Evolutionary conservation across 1,140 invertebrate genomes (phyloP), one percentile per base, ranked within the genome.

Genomic region (Danaus plexippus): DNA sequence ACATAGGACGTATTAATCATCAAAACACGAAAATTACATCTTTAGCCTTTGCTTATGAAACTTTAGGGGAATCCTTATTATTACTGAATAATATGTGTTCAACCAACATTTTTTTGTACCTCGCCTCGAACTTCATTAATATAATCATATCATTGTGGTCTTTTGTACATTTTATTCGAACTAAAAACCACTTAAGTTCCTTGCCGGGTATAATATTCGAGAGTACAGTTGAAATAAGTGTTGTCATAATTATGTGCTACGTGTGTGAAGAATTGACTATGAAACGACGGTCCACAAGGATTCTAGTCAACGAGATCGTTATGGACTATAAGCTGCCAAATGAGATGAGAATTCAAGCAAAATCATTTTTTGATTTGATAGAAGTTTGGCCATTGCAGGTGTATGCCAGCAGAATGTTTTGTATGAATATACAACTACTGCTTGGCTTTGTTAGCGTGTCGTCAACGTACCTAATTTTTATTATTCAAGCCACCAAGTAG

Each of bases 61-160:
- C 55, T 2, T 70, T 81, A 40, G 75, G 70, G 0, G 69, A 69
- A 50, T 60, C 67, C 47, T 68, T 67, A 22, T 47, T 9, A 10
- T 54, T 71, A 11, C 61, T 74, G 10, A 80, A 77, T 51, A 58
- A 74, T n/a, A 51, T 71, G 1, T 80, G 69, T 22, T 71, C 75
- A 46, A 74, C 66, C 40, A 67, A 73, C 57, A 71, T 76, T 7
- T 72, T 77, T 32, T 70, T 77, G 66, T 67, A 66, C 9, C 54
- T 80, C 0, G 60, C 71, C 32, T 69, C 69, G 11, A 72, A 68
- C 0, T 79, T 79, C 55, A 54, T 52, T 9, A 72, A 67, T 43
- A 59, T 73, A 6, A 51, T 77, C 6, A 64, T 72, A n/a, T 63
- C 71, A 0, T 69, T 79, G 47, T 79, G 70, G 74, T 57, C 61